Conservation (phyloP, 2,888 invertebrate genomes). For the Drosophila meridionalis region DNA sequence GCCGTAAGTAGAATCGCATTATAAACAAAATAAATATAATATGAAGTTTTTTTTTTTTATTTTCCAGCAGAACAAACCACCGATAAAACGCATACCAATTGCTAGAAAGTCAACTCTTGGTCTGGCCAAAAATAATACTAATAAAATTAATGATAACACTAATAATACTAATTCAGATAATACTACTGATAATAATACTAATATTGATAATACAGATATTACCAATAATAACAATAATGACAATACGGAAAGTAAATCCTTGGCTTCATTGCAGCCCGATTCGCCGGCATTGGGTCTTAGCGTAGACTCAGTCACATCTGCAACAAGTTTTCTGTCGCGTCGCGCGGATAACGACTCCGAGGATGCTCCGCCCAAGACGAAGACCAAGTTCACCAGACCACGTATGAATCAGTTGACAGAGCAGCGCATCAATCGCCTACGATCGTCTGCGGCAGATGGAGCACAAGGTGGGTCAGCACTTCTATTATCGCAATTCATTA, state of each 20-base stretch:
- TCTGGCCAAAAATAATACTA: background rate
- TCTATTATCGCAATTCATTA: background rate
- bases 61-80: background rate
- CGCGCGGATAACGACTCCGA: constrained; percentile 7
- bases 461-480: background rate
- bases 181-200: background rate
- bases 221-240: background rate
- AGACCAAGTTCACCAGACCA: constrained; percentile 19
- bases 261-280: no score
- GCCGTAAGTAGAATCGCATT: background rate
- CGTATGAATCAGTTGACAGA: constrained; percentile 34
- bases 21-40: background rate
- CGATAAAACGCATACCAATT: background rate
- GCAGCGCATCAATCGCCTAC: constrained; percentile 20
- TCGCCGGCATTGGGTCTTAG: no score
- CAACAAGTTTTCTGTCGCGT: background rate
- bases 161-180: background rate
- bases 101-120: background rate
- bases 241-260: background rate
- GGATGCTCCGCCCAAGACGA: constrained; percentile 5
- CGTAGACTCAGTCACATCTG: background rate
- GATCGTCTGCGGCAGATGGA: background rate
- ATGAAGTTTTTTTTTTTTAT: background rate
- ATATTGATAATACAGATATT: background rate
- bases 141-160: background rate